Evolutionary conservation across 2,113 vertebrate species (phyloP).

Genomic region (Syngnathus scovelli): DNA sequence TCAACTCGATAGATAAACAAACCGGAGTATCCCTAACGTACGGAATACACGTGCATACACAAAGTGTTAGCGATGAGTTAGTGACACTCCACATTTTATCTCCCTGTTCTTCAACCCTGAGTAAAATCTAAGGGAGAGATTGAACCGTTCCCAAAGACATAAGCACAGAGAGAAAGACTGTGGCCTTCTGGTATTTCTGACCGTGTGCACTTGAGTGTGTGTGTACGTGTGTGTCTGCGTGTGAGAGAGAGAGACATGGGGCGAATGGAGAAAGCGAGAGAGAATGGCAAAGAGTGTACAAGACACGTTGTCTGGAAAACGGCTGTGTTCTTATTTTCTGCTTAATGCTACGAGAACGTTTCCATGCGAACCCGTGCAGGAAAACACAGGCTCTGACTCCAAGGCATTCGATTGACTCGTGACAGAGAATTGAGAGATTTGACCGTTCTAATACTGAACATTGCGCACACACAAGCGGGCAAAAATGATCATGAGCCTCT

Average conservation of each 20-base stretch:
- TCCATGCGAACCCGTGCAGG: conserved; percentile 33
- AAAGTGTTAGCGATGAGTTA: conserved; percentile 35
- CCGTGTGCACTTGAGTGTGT: conserved; percentile 22
- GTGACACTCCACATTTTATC: conserved; percentile 56
- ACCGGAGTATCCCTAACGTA: conserved; percentile 30
- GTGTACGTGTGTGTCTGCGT: conserved; percentile 5
- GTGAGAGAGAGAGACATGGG: background rate
- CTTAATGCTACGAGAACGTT: conserved; percentile 41
- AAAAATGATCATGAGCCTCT: conserved; percentile 43
- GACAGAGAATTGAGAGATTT: conserved; percentile 32
- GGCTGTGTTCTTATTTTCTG: conserved; percentile 36
- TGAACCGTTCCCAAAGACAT: conserved; percentile 66
- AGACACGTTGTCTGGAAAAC: conserved; percentile 40
- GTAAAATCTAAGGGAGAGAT: conserved; percentile 72
- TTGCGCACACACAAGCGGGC: conserved; percentile 26
- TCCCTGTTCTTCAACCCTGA: conserved; percentile 76
- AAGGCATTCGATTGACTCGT: conserved; percentile 22
- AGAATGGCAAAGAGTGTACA: conserved; percentile 28
- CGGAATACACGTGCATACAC: conserved; percentile 32
- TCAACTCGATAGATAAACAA: conserved; percentile 23
- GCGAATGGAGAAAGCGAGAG: conserved; percentile 15
- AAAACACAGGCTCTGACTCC: conserved; percentile 30
- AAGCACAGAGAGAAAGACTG: conserved; percentile 61
- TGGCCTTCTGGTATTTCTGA: conserved; percentile 32
- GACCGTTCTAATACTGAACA: conserved; percentile 39